These are phyloP conservation scores for Astreopora myriophthalma DNA, from an alignment of 64 coral and sea anemone species.

Conservation along the genomic window DNA sequence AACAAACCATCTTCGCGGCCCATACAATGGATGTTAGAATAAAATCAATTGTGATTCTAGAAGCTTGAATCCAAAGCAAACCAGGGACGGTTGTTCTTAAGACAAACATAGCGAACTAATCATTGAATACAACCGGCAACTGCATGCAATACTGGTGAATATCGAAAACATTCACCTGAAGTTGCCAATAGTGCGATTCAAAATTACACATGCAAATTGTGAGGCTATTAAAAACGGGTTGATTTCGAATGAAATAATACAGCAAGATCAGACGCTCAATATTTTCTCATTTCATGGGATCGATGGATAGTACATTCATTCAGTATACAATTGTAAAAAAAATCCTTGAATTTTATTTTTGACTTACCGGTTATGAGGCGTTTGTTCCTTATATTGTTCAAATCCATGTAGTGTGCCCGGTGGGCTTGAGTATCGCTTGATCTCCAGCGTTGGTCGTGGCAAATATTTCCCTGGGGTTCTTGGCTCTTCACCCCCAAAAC, in stretches of 20 bases:
- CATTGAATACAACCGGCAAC: not conserved
- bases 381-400: not conserved
- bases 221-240: not conserved
- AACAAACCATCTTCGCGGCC: not conserved
- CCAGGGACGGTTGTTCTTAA: not conserved
- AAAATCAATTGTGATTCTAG: not conserved
- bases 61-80: not conserved
- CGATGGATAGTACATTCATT: not conserved
- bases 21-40: not conserved
- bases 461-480: not conserved
- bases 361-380: slow-evolving; percentile 7
- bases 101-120: not conserved
- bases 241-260: not conserved
- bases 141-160: not conserved
- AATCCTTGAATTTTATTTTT: not conserved
- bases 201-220: slow-evolving; percentile 22
- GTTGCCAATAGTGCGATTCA: not conserved
- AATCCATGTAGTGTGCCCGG: slow-evolving; percentile 3
- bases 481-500: not conserved
- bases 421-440: slow-evolving; percentile 30
- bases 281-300: not conserved
- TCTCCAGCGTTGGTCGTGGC: slow-evolving; percentile 6
- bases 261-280: slow-evolving; percentile 11
- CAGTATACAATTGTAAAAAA: not conserved
- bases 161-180: not conserved